Evolutionary conservation across 2,797 vertebrate genomes (phyloP), one percentile per base, ranked within the genome.

Genomic region (Percopsis omiscomaycus): DNA sequence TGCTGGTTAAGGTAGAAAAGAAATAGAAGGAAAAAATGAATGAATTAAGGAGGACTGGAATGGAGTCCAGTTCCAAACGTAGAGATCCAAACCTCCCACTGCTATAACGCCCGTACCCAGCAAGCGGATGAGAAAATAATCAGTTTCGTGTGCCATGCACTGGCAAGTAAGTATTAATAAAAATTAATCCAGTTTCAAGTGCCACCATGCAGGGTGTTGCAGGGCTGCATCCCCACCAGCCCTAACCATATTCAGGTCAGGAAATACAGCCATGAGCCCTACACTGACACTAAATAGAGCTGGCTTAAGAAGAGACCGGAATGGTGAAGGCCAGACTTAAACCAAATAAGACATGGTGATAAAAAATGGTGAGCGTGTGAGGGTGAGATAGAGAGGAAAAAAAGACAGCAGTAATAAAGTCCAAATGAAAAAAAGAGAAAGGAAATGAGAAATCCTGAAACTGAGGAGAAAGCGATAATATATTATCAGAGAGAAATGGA

Each of bases 1-100:
- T 37, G 37, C 37, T 37, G 2, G 6, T 37, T 37, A 37, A 37
- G 8, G 37, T 37, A 37, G 37, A 37, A 5, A 32, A 32, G 37
- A 6, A 37, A 37, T 37, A 37, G 37, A 37, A 37, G 8, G 9
- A 70, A 66, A 66, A 68, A 80, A 84, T 71, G 69, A 2, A 15
- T 55, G 53, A 69, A 76, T 76, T 71, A 78, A 76, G 73, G 60
- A 55, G 66, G 54, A 30, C 13, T 57, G 75, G 30, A 66, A 59
- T 52, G 61, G 59, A 59, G 54, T 76, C 61, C 75, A 61, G 67
- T 61, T 82, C 68, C 73, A 55, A 49, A 61, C 45, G 71, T 71
- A 81, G 64, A 81, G 85, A 92, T 92, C 91, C 91, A 91, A 93
- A 92, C 88, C 91, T 92, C 92, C 91, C 90, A 85, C 89, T 84